A percentile compares a stretch with the other conserved stretches of the same genome.
Evolutionary conservation across 2,797 vertebrate species (phyloP).

Genomic region (Danio tinwini): DNA sequence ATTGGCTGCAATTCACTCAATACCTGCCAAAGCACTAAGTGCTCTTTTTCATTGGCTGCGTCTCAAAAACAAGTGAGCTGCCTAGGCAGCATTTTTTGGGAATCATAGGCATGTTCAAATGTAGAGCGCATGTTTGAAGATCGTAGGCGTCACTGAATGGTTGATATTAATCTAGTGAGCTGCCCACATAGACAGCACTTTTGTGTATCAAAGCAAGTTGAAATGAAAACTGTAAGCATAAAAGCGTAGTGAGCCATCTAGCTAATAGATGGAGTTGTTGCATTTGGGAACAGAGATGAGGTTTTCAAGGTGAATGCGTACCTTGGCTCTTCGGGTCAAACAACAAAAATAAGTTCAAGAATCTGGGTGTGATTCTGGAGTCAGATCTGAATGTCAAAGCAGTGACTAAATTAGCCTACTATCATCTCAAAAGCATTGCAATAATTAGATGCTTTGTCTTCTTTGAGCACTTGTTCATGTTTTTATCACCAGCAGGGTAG

Average conservation of each 20-base stretch:
- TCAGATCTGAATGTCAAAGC: too few relatives aligned
- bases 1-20: constrained; percentile 73
- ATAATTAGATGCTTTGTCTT: too few relatives aligned
- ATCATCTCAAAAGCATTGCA: too few relatives aligned
- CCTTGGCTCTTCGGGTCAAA: too few relatives aligned
- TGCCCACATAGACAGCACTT: neutral
- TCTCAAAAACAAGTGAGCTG: constrained; percentile 21
- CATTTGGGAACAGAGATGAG: too few relatives aligned
- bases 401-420: too few relatives aligned
- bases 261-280: too few relatives aligned
- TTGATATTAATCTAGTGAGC: neutral
- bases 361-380: too few relatives aligned
- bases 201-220: neutral
- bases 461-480: too few relatives aligned
- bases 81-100: constrained; percentile 22
- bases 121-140: neutral
- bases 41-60: constrained; percentile 53
- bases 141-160: neutral
- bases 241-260: neutral
- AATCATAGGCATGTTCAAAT: neutral
- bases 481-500: too few relatives aligned
- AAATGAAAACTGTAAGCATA: neutral
- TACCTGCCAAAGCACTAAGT: constrained; percentile 76
- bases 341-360: too few relatives aligned
- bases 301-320: too few relatives aligned